Evolutionary conservation across 2,888 invertebrate genomes (phyloP), one percentile per base, ranked within the genome.

Genomic region (Dynastes grantii): DNA sequence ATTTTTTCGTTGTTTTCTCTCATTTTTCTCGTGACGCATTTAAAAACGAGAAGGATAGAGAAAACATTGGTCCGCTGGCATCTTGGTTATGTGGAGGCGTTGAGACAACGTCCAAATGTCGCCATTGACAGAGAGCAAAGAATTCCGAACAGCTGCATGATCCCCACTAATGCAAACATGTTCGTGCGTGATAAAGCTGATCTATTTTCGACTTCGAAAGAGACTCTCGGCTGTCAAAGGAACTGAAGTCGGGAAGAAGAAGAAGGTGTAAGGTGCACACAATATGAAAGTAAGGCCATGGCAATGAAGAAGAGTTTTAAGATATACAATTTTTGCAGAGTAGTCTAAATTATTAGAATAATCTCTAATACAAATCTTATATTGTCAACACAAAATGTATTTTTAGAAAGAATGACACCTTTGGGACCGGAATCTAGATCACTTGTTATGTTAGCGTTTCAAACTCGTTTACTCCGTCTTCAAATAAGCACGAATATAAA

Each of bases 61-160:
- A 49, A 68, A 76, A 67, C 40, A 77, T 70, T 58, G 77, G 81
- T 79, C 78, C 80, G 82, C 80, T 83, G 83, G 82, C 83, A 82
- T 80, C 83, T 68, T 65, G n/a, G 53, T 53, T 67, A 65, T 80
- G 83, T 79, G 81, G 84, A 83, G 85, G 85, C 83, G 86, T 84
- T 84, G 82, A 82, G 80, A 81, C 82, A 79, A 83, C 84, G 83
- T 84, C 85, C 83, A 84, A 84, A 84, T 85, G 84, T 84, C 85
- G 85, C 82, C 84, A 84, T 80, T 83, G 84, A 84, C 85, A 84
- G 81, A 82, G 22, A 61, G 80, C 83, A 82, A 85, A 84, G 85
- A 85, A 85, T 85, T 84, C 81, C 78, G 81, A 84, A 83, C 85
- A 85, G 85, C 85, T 85, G 85, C 84, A 79, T 78, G 78, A 77